phyloP scores from a whole-genome alignment of 2,113 vertebrate genomes.

The Sinocyclocheilus maitianheensis region DNA sequence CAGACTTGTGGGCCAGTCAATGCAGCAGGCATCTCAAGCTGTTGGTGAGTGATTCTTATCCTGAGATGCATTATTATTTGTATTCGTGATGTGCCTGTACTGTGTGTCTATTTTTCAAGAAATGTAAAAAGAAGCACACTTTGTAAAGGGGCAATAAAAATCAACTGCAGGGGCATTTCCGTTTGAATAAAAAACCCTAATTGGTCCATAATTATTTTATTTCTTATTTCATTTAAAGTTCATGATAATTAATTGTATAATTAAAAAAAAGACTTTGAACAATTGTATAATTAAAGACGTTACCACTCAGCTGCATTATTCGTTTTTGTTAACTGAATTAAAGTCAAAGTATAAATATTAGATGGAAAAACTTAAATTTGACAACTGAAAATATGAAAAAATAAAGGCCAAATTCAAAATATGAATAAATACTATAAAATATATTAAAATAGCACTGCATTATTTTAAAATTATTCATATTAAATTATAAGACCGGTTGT shows the following conservation, averaged over 20 bases:
- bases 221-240: neutral
- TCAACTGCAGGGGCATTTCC: neutral
- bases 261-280: neutral
- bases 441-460: neutral
- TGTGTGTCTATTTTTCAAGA: neutral
- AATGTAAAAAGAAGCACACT: neutral
- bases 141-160: neutral
- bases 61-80: neutral
- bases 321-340: neutral
- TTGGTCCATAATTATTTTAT: neutral
- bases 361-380: neutral
- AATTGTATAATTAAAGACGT: no score
- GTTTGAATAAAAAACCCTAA: neutral
- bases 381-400: neutral
- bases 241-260: neutral
- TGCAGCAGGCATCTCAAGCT: slow-evolving; percentile 88
- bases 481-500: neutral
- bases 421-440: neutral
- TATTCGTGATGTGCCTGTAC: neutral
- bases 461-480: neutral
- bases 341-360: neutral
- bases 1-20: slow-evolving; percentile 88
- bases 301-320: neutral
- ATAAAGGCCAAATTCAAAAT: neutral
- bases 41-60: slow-evolving; percentile 75